phyloP scores from a whole-genome alignment of 2,888 invertebrate species.

The Amphiduros pacificus region DNA sequence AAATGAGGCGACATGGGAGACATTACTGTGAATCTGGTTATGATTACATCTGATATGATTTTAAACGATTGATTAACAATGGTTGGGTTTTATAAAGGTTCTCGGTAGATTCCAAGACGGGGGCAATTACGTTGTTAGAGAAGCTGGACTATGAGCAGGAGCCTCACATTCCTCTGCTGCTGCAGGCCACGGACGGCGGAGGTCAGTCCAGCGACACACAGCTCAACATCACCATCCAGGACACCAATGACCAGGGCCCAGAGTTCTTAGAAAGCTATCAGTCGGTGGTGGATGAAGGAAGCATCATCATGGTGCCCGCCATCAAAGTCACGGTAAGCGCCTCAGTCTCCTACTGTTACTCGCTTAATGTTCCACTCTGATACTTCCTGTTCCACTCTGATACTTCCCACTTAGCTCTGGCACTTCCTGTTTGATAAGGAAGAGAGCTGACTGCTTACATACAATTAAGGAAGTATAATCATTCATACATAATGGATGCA shows the following conservation, averaged over 20 bases:
- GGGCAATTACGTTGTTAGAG: constrained; percentile 80
- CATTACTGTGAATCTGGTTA: no score
- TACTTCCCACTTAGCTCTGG: no score
- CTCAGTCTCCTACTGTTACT: not conserved
- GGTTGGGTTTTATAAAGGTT: no score
- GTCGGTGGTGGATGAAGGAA: constrained; percentile 27
- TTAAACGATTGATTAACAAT: no score
- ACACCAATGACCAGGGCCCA: constrained; percentile 35
- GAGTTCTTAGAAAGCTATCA: constrained; percentile 27
- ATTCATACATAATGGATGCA: no score
- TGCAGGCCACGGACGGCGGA: constrained; percentile 25
- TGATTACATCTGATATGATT: no score
- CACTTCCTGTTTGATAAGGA: no score
- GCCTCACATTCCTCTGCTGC: constrained; percentile 13
- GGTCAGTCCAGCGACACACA: constrained; percentile 11
- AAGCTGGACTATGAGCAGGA: constrained; percentile 68
- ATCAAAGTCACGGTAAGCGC: constrained; percentile 19
- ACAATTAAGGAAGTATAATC: no score
- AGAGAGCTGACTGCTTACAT: no score
- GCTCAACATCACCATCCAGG: constrained; percentile 27
- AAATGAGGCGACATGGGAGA: no score
- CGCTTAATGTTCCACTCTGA: no score
- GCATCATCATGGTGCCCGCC: constrained; percentile 4
- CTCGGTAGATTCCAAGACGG: constrained; percentile 75
- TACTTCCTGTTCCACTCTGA: no score